Conservation (phyloP, 2,888 invertebrate genomes). For the Caenorhabditis angaria region DNA sequence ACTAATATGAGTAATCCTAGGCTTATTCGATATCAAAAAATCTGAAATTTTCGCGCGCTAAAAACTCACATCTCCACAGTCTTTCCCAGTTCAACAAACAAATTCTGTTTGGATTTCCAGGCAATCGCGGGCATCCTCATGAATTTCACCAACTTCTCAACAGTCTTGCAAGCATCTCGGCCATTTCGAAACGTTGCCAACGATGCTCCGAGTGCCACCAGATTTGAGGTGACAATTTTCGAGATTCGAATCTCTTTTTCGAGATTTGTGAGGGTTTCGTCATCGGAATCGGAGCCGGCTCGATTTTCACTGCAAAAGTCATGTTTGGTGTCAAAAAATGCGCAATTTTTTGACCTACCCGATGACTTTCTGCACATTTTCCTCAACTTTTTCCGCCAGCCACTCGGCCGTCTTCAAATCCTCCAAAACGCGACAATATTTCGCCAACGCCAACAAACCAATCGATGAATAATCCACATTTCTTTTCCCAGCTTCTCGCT, state of each 20-base stretch:
- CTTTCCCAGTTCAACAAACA: slow-evolving; percentile 29
- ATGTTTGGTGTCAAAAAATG: no score
- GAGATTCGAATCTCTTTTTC: slow-evolving; percentile 44
- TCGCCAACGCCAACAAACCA: slow-evolving; percentile 39
- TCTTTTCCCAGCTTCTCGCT: slow-evolving; percentile 44
- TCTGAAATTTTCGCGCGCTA: no score
- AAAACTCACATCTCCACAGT: slow-evolving; percentile 26
- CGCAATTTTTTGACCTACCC: slow-evolving; percentile 8
- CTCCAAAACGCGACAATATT: slow-evolving; percentile 24
- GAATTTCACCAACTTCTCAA: slow-evolving; percentile 17
- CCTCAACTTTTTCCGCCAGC: slow-evolving; percentile 35
- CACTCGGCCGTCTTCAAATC: slow-evolving; percentile 43
- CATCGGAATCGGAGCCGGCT: slow-evolving; percentile 36
- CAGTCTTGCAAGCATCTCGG: slow-evolving; percentile 10
- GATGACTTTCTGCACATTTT: slow-evolving; percentile 24
- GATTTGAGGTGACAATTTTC: slow-evolving; percentile 32
- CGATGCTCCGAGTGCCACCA: slow-evolving; percentile 39
- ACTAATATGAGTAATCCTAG: neutral
- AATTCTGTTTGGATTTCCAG: slow-evolving; percentile 49
- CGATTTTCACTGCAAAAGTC: slow-evolving; percentile 1
- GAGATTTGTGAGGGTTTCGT: slow-evolving; percentile 42
- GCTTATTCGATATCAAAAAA: no score
- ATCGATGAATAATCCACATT: slow-evolving; percentile 44
- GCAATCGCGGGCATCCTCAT: slow-evolving; percentile 26
- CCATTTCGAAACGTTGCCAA: slow-evolving; percentile 31